A percentile compares a stretch with the other conserved stretches of the same genome.
phyloP scores from a whole-genome alignment of 2,888 invertebrate genomes.

The Agapetus fuscipes region DNA sequence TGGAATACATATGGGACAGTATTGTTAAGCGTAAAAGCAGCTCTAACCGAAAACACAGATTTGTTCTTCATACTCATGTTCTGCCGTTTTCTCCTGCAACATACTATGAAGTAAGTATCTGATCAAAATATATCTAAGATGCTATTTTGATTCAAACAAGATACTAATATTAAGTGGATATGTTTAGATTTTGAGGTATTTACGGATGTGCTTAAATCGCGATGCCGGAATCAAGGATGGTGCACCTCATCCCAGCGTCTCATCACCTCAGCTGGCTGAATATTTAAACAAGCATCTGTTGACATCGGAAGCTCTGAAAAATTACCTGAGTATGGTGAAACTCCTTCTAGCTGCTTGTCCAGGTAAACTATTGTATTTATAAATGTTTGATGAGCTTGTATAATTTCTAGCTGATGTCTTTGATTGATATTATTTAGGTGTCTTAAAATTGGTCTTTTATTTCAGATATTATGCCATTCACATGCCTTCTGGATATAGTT shows the following conservation, averaged over 20 bases:
- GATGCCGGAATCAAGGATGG: constrained; percentile 42
- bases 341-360: constrained; percentile 55
- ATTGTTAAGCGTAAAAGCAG: constrained; percentile 50
- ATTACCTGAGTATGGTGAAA: constrained; percentile 59
- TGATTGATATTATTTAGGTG: neutral
- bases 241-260: constrained; percentile 52
- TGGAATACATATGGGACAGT: constrained; percentile 60
- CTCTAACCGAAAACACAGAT: constrained; percentile 46
- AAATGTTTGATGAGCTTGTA: no score
- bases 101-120: constrained; percentile 57
- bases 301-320: constrained; percentile 48
- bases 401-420: neutral
- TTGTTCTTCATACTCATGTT: constrained; percentile 54
- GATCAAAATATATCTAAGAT: no score
- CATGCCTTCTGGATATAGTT: constrained; percentile 74
- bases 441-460: neutral
- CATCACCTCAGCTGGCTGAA: constrained; percentile 54
- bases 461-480: constrained; percentile 54
- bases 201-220: constrained; percentile 68
- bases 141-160: no score
- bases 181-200: constrained; percentile 64
- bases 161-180: no score
- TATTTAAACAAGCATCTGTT: constrained; percentile 49
- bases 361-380: no score
- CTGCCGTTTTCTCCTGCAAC: constrained; percentile 62